Base-by-base conservation (phyloP, 2,797 vertebrate genomes). In the Ctenopoma kingsleyae region DNA sequence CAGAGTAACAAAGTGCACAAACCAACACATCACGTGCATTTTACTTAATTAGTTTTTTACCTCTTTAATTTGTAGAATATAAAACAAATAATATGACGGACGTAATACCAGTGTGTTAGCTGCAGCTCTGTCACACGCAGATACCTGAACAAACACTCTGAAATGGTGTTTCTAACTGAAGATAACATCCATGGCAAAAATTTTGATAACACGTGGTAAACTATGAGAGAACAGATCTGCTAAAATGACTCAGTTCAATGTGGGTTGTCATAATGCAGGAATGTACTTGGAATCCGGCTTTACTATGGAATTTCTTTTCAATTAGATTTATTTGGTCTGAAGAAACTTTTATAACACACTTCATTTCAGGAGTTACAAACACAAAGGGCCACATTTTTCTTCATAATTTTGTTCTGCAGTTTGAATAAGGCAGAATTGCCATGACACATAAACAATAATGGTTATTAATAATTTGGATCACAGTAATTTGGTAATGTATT, bases 401-500 rank as follows among this genome's bases (percentile, higher is more conserved):
- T 50, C 35, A 19, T 55, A 6, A 58, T 67, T 13, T 61, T 17
- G 48, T 57, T 74, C 5, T 57, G 12, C 38, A 16, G 4, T 44
- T 62, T 62, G 53, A 63, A 51, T 22, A 55, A 64, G 41, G 38
- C 13, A 1, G 50, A 54, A 53, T 30, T 63, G 32, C 36, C 59
- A 27, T 44, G 43, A 41, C 5, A 1, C 25, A 15, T 5, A 12
- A 38, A 60, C 64, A 77, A 64, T 59, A 58, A n/a, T 41, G 15
- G 16, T 51, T 46, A 73, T 77, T 36, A 78, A 58, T 76, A 10
- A 76, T 69, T 74, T 62, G 48, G 30, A 41, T 40, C 12, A 1
- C 32, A 52, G 35, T 65, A 41, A 69, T 73, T 55, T 72, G 56
- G 10, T 61, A 32, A 63, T 70, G 46, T 27, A 27, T 27, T 1